Evolutionary conservation across 2,888 invertebrate species (phyloP), one percentile per base, ranked within the genome.

Genomic region (Lobophora halterata): DNA sequence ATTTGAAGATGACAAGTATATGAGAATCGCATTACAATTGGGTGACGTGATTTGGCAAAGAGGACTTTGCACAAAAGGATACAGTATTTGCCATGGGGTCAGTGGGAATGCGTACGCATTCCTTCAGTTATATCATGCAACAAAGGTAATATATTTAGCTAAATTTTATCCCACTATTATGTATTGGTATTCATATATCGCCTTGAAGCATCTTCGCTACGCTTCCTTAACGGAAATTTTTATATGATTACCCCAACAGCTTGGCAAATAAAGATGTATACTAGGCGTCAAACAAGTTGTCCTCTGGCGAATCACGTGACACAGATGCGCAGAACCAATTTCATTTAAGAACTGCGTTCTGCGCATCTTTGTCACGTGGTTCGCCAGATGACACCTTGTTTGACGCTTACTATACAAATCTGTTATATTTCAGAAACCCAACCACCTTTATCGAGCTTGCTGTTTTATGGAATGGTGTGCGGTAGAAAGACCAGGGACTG

Each of bases 71-170:
- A 90, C 88, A 50, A 97, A 96, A 80, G 96, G 97, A 3, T 96
- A 94, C 69, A 94, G 96, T 42, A 76, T 97, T 9, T 97, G 97
- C 64, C 97, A 97, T 66, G 97, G 97, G 1, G 93, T 94, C 2
- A 89, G 95, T 48, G 97, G 97, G 38, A 97, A 97, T 79, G 95
- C 93, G 1, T 97, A 96, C 65, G 89, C 93, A 4, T 95, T 97
- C 65, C 80, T 97, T 32, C 89, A 91, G 52, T 74, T 97, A 13
- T 96, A 91, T 68, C 93, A 94, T 71, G 81, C 89, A n/a, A 96
- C 95, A 1, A 89, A 91, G 69, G 93, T 92, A 74, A 62, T 52
- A 37, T 8, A 7, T n/a, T n/a, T n/a, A n/a, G n/a, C n/a, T n/a
- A 28, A 23, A 11, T 20, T 1, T 8, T 1, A 11, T 16, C 2